Evolutionary conservation across 1,140 invertebrate species (phyloP).

Genomic region (Sminthurinus signatus): DNA sequence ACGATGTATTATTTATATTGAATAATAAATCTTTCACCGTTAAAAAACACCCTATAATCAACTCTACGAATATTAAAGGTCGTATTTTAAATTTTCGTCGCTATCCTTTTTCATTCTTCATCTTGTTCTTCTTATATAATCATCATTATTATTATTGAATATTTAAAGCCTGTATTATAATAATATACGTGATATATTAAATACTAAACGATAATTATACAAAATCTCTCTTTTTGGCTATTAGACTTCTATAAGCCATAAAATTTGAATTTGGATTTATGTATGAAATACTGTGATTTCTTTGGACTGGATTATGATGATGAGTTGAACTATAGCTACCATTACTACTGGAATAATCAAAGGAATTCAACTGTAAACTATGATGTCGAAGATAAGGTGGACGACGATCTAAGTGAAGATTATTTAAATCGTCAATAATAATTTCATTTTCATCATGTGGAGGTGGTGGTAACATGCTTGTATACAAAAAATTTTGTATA

Average conservation of each 20-base stretch:
- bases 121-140: too few species aligned
- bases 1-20: too few species aligned
- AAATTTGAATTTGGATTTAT: conserved; percentile 16
- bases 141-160: too few species aligned
- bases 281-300: conserved; percentile 32
- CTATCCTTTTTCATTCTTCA: too few species aligned
- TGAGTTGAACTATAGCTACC: not conserved
- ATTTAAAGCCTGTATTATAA: too few species aligned
- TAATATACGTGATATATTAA: too few species aligned
- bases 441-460: conserved; percentile 6
- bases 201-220: too few species aligned
- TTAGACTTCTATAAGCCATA: conserved; percentile 27
- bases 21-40: too few species aligned
- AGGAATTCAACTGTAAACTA: not conserved
- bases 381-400: not conserved
- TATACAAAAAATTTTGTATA: conserved; percentile 29
- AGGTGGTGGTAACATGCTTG: not conserved
- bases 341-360: conserved; percentile 1
- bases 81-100: too few species aligned
- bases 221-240: conserved; percentile 39
- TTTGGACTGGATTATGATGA: conserved; percentile 20
- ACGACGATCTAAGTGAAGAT: not conserved
- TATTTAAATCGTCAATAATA: not conserved
- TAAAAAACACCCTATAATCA: too few species aligned
- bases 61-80: too few species aligned